Base-by-base conservation (phyloP, 2,797 vertebrate genomes). In the Acanthurus tractus region DNA sequence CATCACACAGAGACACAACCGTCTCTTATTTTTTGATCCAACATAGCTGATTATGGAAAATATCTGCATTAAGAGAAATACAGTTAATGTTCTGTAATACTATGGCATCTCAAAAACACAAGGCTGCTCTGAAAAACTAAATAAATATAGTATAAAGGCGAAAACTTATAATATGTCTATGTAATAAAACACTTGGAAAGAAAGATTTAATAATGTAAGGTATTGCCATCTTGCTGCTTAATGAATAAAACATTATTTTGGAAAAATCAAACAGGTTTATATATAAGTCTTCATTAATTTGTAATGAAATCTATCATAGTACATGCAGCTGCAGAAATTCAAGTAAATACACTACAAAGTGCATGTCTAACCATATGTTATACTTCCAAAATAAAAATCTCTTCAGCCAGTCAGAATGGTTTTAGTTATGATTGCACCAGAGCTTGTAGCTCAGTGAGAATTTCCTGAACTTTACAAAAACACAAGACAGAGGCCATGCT, bases 251-350 rank as follows among this genome's bases (percentile, higher is more conserved):
- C 1, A 44, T 11, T 6, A 17, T 15, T 68, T 68, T 40, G 22
- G 14, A 42, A 18, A 67, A 48, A 17, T 45, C 4, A 64, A 67
- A 54, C 17, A 49, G 17, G 3, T 23, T 17, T 45, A 11, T 6
- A 22, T 44, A 50, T 36, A 7, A 20, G 23, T 17, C 20, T 66
- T 53, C 2, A 11, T 36, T 54, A 49, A 46, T 40, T 20, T 53
- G 2, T 54, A 20, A 22, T 62, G 20, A 49, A 59, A 25, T 71
- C 36, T 53, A n/a, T 65, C 13, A 29, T 5, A 63, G 15, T 46
- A 52, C 25, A 44, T 67, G 36, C 18, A 68, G 12, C 23, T 45
- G 49, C 49, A 63, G 36, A 55, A 63, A 68, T 61, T 29, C 29
- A 58, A 42, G 23, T 49, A 23, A 25, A 38, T 2, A 25, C 42